Base-by-base conservation (phyloP, 1,140 invertebrate genomes). In the Sycobia sp. region DNA sequence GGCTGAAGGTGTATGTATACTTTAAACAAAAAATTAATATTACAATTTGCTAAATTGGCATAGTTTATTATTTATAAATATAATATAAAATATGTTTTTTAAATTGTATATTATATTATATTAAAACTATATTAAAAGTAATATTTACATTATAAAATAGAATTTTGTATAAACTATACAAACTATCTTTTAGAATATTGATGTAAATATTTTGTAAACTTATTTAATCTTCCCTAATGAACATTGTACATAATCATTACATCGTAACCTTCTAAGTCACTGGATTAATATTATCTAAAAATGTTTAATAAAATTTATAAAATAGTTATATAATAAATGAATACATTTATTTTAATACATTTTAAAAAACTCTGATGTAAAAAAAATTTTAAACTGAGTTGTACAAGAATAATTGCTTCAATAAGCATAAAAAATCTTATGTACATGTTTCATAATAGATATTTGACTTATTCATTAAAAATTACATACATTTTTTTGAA, bases 111-210 rank as follows among this genome's bases (percentile, higher is more conserved):
- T n/a, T n/a, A n/a, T n/a, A n/a, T n/a, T n/a, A n/a, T n/a, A n/a
- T n/a, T n/a, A n/a, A n/a, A n/a, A n/a, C n/a, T n/a, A 39, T 62
- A 20, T 55, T 9, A 20, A 38, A 46, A 32, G 25, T n/a, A 8
- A 46, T 44, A 25, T 34, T 11, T 36, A 54, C 18, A 10, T n/a
- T 49, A 10, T 41, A 38, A 47, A 49, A 8, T 46, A 29, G 9
- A 41, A 27, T 47, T 38, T 62, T 56, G 29, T 62, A 54, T 38
- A 18, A 46, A 38, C n/a, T 62, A 55, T 62, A 55, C 23, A 62
- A 54, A 56, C 29, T 55, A 23, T 18, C 13, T 22, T 54, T 32
- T 32, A 51, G 18, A 23, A 18, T 44, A 49, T 29, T 14, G 3
- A 49, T 56, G 16, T 49, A 55, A n/a, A 56, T 54, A 62, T 7